These are phyloP conservation scores for Meta bourneti DNA, from an alignment of 2,888 invertebrate genomes.

Conservation along the genomic window DNA sequence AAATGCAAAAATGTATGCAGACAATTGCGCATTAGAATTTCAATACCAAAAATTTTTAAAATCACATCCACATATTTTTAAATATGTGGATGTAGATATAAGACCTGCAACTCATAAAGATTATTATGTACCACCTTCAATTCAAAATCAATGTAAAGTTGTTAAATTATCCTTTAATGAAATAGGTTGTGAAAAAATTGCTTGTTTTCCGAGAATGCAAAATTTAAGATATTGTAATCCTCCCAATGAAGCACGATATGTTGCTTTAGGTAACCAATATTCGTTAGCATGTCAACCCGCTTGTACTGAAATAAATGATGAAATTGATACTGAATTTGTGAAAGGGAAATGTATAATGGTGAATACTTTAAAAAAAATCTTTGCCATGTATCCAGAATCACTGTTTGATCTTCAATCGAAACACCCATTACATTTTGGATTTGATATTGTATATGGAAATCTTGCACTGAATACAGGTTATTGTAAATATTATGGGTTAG, in stretches of 20 bases:
- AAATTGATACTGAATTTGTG: constrained; percentile 13
- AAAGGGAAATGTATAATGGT: neutral
- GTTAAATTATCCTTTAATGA: neutral
- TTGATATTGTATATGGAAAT: neutral
- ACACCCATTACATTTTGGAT: constrained; percentile 12
- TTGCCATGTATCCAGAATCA: constrained; percentile 17
- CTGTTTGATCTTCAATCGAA: neutral
- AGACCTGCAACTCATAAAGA: neutral
- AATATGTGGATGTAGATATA: neutral
- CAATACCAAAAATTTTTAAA: constrained; percentile 28
- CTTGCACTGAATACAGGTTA: neutral
- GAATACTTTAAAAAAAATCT: constrained; percentile 27
- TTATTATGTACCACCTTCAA: constrained; percentile 26
- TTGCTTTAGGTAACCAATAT: neutral
- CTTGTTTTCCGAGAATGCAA: neutral
- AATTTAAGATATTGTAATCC: constrained; percentile 10
- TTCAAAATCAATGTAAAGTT: constrained; percentile 6
- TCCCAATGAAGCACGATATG: neutral
- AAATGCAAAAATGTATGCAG: constrained; percentile 46
- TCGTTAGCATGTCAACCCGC: constrained; percentile 34
- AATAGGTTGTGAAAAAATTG: constrained; percentile 23
- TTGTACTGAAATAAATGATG: neutral
- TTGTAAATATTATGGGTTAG: constrained; percentile 44
- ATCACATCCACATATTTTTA: constrained; percentile 46
- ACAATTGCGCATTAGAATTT: neutral